Evolutionary conservation across 1,140 invertebrate genomes (phyloP).

Genomic region (Potamilus streckersoni): DNA sequence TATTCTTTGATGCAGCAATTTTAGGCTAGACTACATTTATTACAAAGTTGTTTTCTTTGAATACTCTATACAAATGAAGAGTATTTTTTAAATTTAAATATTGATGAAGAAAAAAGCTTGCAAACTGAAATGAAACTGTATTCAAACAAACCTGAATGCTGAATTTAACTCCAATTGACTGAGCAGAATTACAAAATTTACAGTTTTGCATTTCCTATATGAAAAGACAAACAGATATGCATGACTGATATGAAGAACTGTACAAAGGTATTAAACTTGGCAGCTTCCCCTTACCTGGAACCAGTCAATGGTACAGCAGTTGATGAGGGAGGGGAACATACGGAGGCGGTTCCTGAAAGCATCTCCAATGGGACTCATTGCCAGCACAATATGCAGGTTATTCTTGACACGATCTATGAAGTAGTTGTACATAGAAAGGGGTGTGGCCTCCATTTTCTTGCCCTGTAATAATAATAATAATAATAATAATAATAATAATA

Average conservation of each 20-base stretch:
- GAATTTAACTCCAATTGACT: too few species aligned
- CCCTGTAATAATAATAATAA: conserved; percentile 70
- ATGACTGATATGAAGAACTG: too few species aligned
- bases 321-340: conserved; percentile 70
- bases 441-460: conserved; percentile 66
- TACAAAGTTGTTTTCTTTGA: too few species aligned
- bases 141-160: too few species aligned
- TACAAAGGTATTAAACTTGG: background rate
- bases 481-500: background rate
- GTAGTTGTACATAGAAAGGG: conserved; percentile 69
- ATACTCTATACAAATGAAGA: too few species aligned
- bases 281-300: conserved; percentile 63
- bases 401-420: conserved; percentile 68
- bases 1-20: too few species aligned
- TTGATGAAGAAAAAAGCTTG: too few species aligned
- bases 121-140: too few species aligned
- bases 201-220: background rate
- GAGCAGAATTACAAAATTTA: background rate
- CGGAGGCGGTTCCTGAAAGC: conserved; percentile 68
- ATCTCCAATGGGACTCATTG: conserved; percentile 69
- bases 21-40: too few species aligned
- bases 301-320: conserved; percentile 71
- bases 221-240: background rate
- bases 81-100: too few species aligned
- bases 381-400: conserved; percentile 67